Evolutionary conservation across 2,113 vertebrate species (phyloP).

Genomic region (Gnathonemus longibarbis): DNA sequence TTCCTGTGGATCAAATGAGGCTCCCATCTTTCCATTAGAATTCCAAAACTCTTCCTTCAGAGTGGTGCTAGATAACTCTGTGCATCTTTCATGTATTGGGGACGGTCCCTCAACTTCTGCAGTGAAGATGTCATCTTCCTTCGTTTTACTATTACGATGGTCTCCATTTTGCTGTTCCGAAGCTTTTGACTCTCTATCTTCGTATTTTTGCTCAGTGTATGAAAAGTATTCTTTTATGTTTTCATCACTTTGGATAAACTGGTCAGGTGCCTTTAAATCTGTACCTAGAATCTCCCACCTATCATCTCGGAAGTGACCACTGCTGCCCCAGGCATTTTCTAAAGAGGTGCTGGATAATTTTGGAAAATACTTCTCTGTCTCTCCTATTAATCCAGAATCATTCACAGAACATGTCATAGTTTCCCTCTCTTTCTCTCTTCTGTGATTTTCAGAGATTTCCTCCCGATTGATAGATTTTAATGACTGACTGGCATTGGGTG

Average conservation of each 20-base stretch:
- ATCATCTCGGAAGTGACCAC: conserved; percentile 23
- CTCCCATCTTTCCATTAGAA: conserved; percentile 41
- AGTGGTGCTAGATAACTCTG: conserved; percentile 32
- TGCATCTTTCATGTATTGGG: conserved; percentile 36
- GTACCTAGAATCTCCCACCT: conserved; percentile 29
- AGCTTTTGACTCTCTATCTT: neutral
- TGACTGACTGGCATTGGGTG: conserved; percentile 36
- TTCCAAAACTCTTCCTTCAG: conserved; percentile 46
- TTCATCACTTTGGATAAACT: neutral
- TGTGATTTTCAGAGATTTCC: conserved; percentile 6
- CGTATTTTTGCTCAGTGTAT: neutral
- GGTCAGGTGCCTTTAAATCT: conserved; percentile 6
- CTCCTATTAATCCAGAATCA: conserved; percentile 20
- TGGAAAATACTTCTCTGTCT: neutral
- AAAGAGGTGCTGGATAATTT: neutral
- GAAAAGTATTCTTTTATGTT: neutral
- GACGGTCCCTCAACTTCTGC: conserved; percentile 16
- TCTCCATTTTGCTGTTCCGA: neutral
- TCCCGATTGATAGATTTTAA: conserved; percentile 22
- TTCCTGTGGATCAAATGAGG: conserved; percentile 40
- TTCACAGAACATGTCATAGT: neutral
- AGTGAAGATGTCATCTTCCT: neutral
- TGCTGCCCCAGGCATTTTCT: conserved; percentile 11
- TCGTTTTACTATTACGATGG: neutral
- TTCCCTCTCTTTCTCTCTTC: conserved; percentile 1